A percentile compares a stretch with the other conserved stretches of the same genome.
These are phyloP conservation scores for Lepetodrilus schrolli DNA, from an alignment of 2,888 invertebrate genomes.

Conservation along the genomic window DNA sequence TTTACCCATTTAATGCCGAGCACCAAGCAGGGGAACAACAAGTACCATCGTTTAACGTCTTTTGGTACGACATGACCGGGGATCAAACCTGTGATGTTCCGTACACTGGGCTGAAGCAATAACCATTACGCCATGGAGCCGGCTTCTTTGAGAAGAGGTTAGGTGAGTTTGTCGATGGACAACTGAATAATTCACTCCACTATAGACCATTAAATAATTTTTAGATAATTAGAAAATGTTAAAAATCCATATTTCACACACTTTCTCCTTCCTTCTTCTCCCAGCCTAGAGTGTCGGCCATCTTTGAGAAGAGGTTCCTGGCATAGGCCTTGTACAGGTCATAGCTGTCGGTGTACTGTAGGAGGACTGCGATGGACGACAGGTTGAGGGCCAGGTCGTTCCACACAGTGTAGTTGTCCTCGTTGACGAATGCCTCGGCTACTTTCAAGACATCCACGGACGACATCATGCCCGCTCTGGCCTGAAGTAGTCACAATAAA, in stretches of 20 bases:
- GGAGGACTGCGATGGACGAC: conserved; percentile 83
- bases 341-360: conserved; percentile 87
- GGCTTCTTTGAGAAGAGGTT: too few relatives aligned
- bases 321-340: conserved; percentile 85
- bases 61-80: too few relatives aligned
- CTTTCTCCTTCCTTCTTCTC: conserved; percentile 87
- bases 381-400: conserved; percentile 81
- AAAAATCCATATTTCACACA: conserved; percentile 47
- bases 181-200: too few relatives aligned
- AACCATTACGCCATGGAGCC: too few relatives aligned
- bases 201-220: too few relatives aligned
- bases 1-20: too few relatives aligned
- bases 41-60: too few relatives aligned
- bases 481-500: conserved; percentile 51
- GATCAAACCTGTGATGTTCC: too few relatives aligned
- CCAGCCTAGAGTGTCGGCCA: conserved; percentile 88
- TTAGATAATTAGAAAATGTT: background rate
- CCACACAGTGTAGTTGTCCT: conserved; percentile 96
- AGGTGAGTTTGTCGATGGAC: background rate
- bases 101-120: too few relatives aligned
- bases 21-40: too few relatives aligned
- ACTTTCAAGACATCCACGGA: conserved; percentile 88
- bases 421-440: conserved; percentile 88
- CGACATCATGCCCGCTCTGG: conserved; percentile 85
- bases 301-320: conserved; percentile 83